phyloP scores from a whole-genome alignment of 2,113 vertebrate species.

The Otocyon megalotis region DNA sequence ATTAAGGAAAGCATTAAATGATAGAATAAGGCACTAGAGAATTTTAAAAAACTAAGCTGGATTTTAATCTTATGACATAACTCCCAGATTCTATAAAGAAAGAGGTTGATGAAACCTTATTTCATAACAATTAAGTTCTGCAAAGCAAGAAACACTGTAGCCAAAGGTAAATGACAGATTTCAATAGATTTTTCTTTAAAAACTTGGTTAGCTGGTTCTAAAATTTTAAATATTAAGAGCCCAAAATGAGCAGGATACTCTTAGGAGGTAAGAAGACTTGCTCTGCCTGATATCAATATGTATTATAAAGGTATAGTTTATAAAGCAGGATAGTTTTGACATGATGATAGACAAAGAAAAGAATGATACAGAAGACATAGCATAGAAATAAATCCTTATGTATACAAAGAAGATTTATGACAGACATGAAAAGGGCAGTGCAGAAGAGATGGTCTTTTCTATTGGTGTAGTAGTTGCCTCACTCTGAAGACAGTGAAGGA shows the following conservation, averaged over 20 bases:
- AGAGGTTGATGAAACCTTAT: constrained; percentile 1
- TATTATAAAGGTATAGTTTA: background rate
- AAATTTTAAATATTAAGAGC: constrained; percentile 5
- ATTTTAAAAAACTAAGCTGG: background rate
- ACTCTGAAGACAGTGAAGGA: background rate
- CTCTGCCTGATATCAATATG: background rate
- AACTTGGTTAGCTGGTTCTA: background rate
- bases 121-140: constrained; percentile 17
- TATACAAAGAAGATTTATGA: background rate
- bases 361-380: background rate
- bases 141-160: constrained; percentile 11
- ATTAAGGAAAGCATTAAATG: constrained; percentile 30
- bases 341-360: background rate
- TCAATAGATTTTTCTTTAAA: background rate
- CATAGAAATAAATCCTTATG: background rate
- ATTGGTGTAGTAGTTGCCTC: background rate
- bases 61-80: constrained; percentile 38
- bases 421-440: background rate
- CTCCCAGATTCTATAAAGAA: background rate
- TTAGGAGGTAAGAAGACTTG: background rate
- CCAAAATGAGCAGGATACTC: background rate
- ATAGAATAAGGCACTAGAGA: background rate
- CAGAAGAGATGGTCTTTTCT: background rate
- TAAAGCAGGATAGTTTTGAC: background rate
- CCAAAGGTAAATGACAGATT: constrained; percentile 13